A percentile compares a stretch with the other conserved stretches of the same genome.
These are phyloP conservation scores for Diarsia brunnea DNA, from an alignment of 2,888 invertebrate genomes.

Conservation along the genomic window DNA sequence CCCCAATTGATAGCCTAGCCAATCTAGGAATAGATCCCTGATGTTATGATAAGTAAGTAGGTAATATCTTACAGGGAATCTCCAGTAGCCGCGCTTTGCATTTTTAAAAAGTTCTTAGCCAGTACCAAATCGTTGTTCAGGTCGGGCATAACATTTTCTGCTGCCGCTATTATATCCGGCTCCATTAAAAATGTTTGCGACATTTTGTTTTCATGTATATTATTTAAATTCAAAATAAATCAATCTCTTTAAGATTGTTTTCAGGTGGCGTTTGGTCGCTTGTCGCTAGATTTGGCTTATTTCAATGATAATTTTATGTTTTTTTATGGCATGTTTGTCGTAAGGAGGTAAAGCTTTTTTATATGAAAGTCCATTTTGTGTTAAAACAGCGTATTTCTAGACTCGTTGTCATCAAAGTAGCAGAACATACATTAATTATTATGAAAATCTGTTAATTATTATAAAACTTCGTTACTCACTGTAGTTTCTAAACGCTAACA, in stretches of 20 bases:
- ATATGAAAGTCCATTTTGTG: neutral
- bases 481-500: neutral
- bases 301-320: neutral
- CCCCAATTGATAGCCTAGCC: neutral
- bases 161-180: conserved; percentile 86
- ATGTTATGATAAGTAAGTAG: neutral
- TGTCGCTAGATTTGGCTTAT: conserved; percentile 26
- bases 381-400: neutral
- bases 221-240: neutral
- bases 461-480: too few species aligned
- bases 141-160: conserved; percentile 88
- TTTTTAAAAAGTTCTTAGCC: conserved; percentile 92
- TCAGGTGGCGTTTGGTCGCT: conserved; percentile 24
- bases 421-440: neutral
- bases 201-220: conserved; percentile 73
- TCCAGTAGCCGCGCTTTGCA: conserved; percentile 91
- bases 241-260: neutral
- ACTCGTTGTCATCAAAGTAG: neutral
- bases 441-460: too few species aligned
- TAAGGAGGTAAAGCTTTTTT: neutral
- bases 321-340: neutral
- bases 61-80: conserved; percentile 90
- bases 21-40: neutral
- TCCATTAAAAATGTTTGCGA: conserved; percentile 83
- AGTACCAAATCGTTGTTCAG: conserved; percentile 90